Evolutionary conservation across 2,888 invertebrate genomes (phyloP), one percentile per base, ranked within the genome.

Genomic region (Pyrgus malvae): DNA sequence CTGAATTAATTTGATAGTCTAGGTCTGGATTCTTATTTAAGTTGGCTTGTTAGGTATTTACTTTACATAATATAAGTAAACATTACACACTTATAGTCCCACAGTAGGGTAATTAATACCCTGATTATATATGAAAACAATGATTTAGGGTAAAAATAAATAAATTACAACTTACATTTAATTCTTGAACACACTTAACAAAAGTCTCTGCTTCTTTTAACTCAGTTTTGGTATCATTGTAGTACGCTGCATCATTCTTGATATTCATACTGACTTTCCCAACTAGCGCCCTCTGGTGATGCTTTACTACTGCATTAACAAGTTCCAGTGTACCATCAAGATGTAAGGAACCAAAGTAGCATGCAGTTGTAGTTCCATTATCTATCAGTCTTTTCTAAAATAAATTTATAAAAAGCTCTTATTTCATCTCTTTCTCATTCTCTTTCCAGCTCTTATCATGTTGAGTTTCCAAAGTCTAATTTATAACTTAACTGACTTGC

Each of bases 321-420:
- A 98, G 88, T 61, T 93, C 90, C 46, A 94, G 61, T 8, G 94
- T 93, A 3, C 96, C 94, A 29, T 94, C 91, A 16, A 91, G 74
- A 73, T 95, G 94, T 8, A 97, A 91, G 0, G 97, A 95, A 2
- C 94, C 97, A 82, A 95, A 98, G 75, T 98, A 98, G 61, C 95
- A 94, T 0, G 97, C 97, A 25, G 97, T 95, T 3, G 98, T 98
- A 11, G 98, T 97, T 3, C 98, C 98, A 81, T 92, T 91, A 12
- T 83, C 85, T 46, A 98, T 72, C 12, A 96, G 93, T 56, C 93
- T 91, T 85, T 91, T 91, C 97, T 97, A 23, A 7, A 40, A 41
- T 1, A 23, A 9, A 19, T 38, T 17, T 7, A 9, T 16, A 68
- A 62, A 84, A 80, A n/a, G n/a, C n/a, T n/a, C n/a, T n/a, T n/a